Evolutionary conservation across 2,797 vertebrate species (phyloP), one percentile per base, ranked within the genome.

Genomic region (Acanthurus lineatus): DNA sequence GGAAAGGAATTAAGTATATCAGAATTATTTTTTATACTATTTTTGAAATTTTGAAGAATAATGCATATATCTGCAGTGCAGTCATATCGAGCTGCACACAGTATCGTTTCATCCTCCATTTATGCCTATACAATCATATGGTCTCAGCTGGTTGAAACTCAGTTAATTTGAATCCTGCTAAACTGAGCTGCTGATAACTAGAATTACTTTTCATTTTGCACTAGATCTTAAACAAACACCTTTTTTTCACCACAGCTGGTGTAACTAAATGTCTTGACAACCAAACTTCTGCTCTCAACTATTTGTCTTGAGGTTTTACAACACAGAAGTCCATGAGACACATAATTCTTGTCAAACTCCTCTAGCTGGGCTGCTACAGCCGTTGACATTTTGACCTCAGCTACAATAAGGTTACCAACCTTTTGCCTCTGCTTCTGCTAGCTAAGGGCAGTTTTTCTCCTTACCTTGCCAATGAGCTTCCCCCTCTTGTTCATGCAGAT

Each of bases 401-500:
- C 60, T 49, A 45, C 59, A 58, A 11, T 16, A 8, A 65, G 14
- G 17, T 11, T n/a, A 28, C 15, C 64, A 44, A 32, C 28, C 28
- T 32, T 4, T 32, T 32, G 20, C 20, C 35, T 53, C 35, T 45
- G 53, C 35, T 22, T 68, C 35, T 25, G 52, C 35, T 19, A 57
- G 14, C 16, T 22, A 2, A 63, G 54, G 22, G 49, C 19, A 57
- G 15, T 7, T 49, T 75, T 78, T 76, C 38, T 84, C 74, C 95
- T 96, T 93, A 98, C 97, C 92, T 98, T 98, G 77, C 97, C 97
- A 6, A 97, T 85, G 82, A 98, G 96, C 83, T 97, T 98, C 15
- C 97, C 97, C 75, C 81, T 92, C 90, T 94, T 97, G 94, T 96
- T 98, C 97, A 98, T 98, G 81, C 97, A 98, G 94, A 98, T 97